Conservation (phyloP, 2,113 vertebrate genomes). For the Callocephalon fimbriatum region DNA sequence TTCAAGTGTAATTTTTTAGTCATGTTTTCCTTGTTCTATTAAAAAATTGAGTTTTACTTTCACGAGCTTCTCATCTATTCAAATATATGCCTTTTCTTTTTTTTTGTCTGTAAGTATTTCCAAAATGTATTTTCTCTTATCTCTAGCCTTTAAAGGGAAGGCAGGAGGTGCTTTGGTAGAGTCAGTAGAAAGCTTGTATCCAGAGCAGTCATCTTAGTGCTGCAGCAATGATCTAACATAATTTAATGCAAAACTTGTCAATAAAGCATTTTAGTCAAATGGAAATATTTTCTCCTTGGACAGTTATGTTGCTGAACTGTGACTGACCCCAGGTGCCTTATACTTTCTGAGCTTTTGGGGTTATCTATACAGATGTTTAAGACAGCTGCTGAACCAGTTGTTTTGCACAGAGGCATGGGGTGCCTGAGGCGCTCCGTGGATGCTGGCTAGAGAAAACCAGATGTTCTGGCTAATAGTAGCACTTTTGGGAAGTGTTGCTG, state of each 20-base stretch:
- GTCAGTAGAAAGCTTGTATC: neutral
- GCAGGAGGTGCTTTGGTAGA: neutral
- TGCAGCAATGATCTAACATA: neutral
- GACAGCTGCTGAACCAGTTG: neutral
- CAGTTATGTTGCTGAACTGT: neutral
- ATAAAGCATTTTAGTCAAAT: neutral
- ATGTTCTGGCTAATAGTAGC: neutral
- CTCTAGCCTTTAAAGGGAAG: neutral
- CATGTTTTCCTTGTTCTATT: neutral
- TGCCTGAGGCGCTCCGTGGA: rapidly evolving
- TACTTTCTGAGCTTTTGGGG: neutral
- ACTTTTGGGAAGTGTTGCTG: neutral
- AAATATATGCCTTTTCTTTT: neutral
- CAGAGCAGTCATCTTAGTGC: neutral
- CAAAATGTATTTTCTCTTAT: neutral
- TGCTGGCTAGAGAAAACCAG: neutral
- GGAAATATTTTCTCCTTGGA: neutral
- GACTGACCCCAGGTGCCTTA: neutral
- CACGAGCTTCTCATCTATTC: neutral
- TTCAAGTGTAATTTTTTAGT: neutral
- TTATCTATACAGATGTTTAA: neutral
- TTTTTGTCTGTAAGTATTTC: neutral
- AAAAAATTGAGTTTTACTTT: neutral
- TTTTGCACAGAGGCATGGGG: neutral
- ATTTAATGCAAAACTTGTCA: neutral